A percentile compares a stretch with the other conserved stretches of the same genome.
phyloP scores from a whole-genome alignment of 2,113 vertebrate genomes.

The Eurystomus gularis region DNA sequence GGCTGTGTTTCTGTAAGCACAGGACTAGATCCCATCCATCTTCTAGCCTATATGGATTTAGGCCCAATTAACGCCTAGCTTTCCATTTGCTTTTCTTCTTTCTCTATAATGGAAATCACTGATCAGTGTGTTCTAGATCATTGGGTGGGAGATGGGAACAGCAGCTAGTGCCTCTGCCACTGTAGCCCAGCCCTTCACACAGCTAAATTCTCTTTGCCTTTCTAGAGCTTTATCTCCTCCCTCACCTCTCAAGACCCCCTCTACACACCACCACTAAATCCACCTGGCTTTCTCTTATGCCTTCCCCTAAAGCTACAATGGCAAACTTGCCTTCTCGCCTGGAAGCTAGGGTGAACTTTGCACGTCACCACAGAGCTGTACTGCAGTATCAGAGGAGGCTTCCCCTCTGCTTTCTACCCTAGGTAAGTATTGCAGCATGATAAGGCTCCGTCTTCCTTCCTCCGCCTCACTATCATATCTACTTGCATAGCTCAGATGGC shows the following conservation, averaged over 20 bases:
- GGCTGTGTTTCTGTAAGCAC: not conserved
- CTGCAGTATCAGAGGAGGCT: not conserved
- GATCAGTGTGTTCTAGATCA: not conserved
- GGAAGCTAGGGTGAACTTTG: too few relatives aligned
- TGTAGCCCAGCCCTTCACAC: not conserved
- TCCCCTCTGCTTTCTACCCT: not conserved
- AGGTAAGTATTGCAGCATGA: not conserved
- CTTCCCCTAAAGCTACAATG: not conserved
- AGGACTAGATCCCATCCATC: not conserved
- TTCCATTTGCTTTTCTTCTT: not conserved
- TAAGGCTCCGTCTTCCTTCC: not conserved
- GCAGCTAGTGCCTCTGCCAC: not conserved
- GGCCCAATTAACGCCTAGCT: not conserved
- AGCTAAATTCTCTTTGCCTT: not conserved
- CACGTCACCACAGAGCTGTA: not conserved
- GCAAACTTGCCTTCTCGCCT: not conserved
- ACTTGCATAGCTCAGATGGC: rapidly evolving
- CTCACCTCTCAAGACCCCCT: not conserved
- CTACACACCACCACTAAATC: not conserved
- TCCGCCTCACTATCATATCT: not conserved
- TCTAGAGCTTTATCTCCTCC: not conserved
- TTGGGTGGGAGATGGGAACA: not conserved
- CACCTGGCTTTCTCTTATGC: not conserved
- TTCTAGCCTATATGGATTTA: not conserved
- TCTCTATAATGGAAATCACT: not conserved